Conservation (phyloP, 2,113 vertebrate genomes). For the Monarcha castaneiventris region DNA sequence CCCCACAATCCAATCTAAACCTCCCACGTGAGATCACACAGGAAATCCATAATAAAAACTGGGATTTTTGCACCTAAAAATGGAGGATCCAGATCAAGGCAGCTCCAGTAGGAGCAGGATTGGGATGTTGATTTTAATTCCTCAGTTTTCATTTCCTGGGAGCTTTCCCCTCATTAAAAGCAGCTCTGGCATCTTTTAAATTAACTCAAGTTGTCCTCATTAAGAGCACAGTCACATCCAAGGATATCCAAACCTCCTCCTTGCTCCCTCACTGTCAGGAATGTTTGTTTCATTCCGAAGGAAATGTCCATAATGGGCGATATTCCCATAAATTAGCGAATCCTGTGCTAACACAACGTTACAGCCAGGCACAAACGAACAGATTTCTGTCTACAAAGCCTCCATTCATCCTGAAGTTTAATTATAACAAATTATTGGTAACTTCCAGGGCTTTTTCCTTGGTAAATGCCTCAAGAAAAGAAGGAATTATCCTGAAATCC, state of each 20-base stretch:
- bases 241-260: not conserved
- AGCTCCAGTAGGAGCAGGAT: accelerated
- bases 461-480: conserved; percentile 42
- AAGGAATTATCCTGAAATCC: conserved; percentile 61
- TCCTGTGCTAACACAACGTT: not conserved
- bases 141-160: not conserved
- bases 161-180: not conserved
- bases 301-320: conserved; percentile 3
- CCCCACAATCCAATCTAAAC: too few species aligned
- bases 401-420: conserved; percentile 59
- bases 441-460: conserved; percentile 42
- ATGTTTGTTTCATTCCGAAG: not conserved
- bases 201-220: not conserved
- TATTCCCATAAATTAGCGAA: conserved; percentile 11
- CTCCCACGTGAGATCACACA: too few species aligned
- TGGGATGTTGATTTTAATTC: not conserved
- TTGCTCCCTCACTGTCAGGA: not conserved
- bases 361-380: conserved; percentile 21
- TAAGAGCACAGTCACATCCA: not conserved
- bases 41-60: too few species aligned
- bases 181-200: not conserved
- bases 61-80: too few species aligned
- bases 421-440: conserved; percentile 63
- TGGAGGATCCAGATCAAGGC: not conserved
- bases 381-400: not conserved